These are phyloP conservation scores for Pantherophis vulpinus DNA, from an alignment of 2,797 vertebrate species.

Conservation along the genomic window DNA sequence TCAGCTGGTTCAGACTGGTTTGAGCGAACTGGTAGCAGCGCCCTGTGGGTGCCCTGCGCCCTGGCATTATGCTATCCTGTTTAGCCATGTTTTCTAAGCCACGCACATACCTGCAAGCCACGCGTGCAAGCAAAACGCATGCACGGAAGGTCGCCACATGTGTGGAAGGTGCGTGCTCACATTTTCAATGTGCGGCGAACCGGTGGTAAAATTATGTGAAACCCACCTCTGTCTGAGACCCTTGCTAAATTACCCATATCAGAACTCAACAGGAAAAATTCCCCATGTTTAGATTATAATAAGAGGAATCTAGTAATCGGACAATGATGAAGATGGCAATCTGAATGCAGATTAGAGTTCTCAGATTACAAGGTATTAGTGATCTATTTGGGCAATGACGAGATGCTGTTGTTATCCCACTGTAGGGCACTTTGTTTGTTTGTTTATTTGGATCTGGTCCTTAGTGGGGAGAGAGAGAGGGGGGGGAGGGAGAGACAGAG, in stretches of 20 bases:
- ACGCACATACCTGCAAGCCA: too few species aligned
- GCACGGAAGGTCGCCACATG: too few species aligned
- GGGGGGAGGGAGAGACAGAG: too few species aligned
- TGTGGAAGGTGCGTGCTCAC: too few species aligned
- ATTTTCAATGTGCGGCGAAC: too few species aligned
- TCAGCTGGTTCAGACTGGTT: too few species aligned
- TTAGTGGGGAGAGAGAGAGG: not conserved
- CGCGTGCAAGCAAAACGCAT: too few species aligned
- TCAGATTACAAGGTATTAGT: not conserved
- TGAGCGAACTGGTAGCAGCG: not conserved
- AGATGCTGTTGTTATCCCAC: not conserved
- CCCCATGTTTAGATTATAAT: not conserved
- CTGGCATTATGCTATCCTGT: too few species aligned
- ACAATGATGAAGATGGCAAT: not conserved
- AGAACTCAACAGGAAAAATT: not conserved
- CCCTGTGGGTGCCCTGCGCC: fast-evolving
- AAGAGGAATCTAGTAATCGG: not conserved
- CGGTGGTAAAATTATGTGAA: too few species aligned
- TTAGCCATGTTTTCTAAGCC: too few species aligned
- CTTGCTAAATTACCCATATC: not conserved
- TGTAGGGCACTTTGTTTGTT: not conserved
- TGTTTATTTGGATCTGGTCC: not conserved
- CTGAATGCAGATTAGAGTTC: not conserved
- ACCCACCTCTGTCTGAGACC: not conserved
- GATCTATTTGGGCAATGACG: not conserved